Evolutionary conservation across 2,113 vertebrate genomes (phyloP).

Genomic region (Gambusia affinis): DNA sequence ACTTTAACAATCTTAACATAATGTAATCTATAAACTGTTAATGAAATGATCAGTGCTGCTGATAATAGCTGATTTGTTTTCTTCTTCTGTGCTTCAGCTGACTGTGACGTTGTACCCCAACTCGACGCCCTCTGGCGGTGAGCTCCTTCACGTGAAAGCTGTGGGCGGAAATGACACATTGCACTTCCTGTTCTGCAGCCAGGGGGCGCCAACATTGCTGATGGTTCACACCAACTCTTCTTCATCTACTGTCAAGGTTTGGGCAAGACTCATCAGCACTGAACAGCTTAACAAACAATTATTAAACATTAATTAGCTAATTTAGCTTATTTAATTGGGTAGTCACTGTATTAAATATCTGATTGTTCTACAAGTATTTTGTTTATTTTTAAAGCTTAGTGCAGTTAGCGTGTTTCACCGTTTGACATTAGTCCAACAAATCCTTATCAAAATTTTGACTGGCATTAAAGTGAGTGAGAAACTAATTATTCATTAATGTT

Average conservation of each 20-base stretch:
- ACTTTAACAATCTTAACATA: not conserved
- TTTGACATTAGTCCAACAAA: too few species aligned
- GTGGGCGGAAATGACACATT: constrained; percentile 83
- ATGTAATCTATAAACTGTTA: not conserved
- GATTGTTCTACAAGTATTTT: too few species aligned
- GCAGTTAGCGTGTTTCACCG: too few species aligned
- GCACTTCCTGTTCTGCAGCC: constrained; percentile 88
- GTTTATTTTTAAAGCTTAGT: too few species aligned
- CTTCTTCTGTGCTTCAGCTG: constrained; percentile 75
- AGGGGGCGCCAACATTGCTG: constrained; percentile 84
- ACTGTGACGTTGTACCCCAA: constrained; percentile 70
- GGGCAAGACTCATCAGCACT: not conserved
- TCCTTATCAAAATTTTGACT: too few species aligned
- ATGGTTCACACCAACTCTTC: constrained; percentile 82
- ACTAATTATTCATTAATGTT: too few species aligned
- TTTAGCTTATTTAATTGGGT: too few species aligned
- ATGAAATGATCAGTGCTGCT: not conserved
- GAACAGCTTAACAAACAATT: not conserved
- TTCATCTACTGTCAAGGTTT: constrained; percentile 72
- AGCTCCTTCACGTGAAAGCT: constrained; percentile 85
- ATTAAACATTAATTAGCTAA: too few species aligned
- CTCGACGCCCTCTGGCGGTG: constrained; percentile 41
- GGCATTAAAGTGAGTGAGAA: too few species aligned
- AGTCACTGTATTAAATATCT: too few species aligned
- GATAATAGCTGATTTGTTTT: not conserved